Evolutionary conservation across 2,113 vertebrate genomes (phyloP).

Genomic region (Pao palembangensis): DNA sequence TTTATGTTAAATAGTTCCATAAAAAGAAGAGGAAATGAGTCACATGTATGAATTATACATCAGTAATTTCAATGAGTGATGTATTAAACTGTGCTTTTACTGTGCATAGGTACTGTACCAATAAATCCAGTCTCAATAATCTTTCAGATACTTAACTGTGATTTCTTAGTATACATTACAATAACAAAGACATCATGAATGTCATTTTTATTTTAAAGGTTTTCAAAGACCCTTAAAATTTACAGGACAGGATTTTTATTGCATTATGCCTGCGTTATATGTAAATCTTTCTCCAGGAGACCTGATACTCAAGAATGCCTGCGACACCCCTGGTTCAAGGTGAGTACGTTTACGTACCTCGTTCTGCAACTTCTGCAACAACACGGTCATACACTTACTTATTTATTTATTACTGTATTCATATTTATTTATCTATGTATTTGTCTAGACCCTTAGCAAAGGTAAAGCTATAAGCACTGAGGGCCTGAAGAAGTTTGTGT

Average conservation of each 20-base stretch:
- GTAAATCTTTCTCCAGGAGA: conserved; percentile 75
- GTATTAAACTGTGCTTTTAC: background rate
- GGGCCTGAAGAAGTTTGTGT: conserved; percentile 90
- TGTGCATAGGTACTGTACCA: background rate
- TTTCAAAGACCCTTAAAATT: too few relatives aligned
- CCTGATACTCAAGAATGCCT: conserved; percentile 88
- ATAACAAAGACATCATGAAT: too few relatives aligned
- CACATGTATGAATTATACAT: background rate
- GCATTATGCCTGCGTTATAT: background rate
- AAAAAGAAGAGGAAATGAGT: background rate
- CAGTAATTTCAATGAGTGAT: background rate
- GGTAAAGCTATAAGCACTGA: conserved; percentile 88
- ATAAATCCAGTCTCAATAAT: too few relatives aligned
- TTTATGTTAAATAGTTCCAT: background rate
- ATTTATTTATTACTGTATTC: conserved; percentile 7
- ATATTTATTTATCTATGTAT: background rate
- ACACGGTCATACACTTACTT: background rate
- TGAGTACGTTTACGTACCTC: conserved; percentile 44
- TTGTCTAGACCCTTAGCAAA: conserved; percentile 82
- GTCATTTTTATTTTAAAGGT: too few relatives aligned
- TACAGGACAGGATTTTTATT: too few relatives aligned
- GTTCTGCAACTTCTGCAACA: background rate
- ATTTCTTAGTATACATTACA: too few relatives aligned
- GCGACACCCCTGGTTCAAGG: conserved; percentile 97
- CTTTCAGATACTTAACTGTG: too few relatives aligned